Conservation (phyloP, 2,113 vertebrate genomes). For the Bagarius yarrelli region DNA sequence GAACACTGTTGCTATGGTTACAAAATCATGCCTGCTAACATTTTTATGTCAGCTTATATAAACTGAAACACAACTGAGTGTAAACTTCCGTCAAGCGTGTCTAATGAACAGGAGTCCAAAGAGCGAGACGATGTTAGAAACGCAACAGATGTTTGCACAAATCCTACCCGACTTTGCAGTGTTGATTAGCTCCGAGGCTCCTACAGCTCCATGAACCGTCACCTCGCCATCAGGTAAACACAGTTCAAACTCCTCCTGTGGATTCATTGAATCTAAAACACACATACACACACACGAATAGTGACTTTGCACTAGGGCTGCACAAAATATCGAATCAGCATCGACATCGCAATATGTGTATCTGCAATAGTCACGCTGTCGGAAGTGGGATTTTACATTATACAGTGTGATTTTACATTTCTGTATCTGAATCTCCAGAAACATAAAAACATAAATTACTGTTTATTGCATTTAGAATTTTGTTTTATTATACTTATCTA, state of each 20-base stretch:
- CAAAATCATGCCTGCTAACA: not conserved
- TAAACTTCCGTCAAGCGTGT: not conserved
- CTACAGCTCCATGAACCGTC: conserved; percentile 93
- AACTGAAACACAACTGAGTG: not conserved
- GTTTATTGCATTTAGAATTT: no score
- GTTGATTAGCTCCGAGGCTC: conserved; percentile 93
- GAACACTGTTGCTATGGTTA: not conserved
- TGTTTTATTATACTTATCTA: no score
- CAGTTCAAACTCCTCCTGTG: conserved; percentile 95
- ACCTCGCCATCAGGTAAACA: conserved; percentile 95
- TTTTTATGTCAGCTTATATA: not conserved
- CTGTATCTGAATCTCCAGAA: no score
- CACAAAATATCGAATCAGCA: no score
- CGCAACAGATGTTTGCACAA: not conserved
- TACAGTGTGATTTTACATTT: no score
- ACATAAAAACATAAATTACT: no score
- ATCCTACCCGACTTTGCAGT: conserved; percentile 95
- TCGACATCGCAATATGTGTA: no score
- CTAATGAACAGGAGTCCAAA: not conserved
- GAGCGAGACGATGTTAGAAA: not conserved
- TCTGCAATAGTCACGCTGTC: no score
- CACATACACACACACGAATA: conserved; percentile 10
- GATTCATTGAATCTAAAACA: conserved; percentile 78
- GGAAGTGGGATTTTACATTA: no score
- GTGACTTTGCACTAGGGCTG: not conserved